These are phyloP conservation scores for Steromphala cineraria DNA, from an alignment of 2,888 invertebrate genomes.

Conservation along the genomic window DNA sequence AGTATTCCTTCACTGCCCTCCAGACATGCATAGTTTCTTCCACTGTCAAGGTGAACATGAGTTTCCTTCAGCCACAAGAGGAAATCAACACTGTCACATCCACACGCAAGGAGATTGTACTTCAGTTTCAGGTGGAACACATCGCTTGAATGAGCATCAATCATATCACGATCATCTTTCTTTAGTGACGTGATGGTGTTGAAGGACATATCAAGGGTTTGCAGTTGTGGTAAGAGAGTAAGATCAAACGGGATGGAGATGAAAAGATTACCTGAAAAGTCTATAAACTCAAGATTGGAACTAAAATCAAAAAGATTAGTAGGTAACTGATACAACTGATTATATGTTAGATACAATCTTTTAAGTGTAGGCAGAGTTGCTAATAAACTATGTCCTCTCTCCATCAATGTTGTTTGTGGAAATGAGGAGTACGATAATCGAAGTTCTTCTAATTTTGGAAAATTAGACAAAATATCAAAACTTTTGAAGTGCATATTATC, in stretches of 20 bases:
- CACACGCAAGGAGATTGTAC: background rate
- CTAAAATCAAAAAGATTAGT: background rate
- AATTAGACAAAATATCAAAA: too few species aligned
- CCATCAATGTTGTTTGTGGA: background rate
- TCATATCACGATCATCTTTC: too few species aligned
- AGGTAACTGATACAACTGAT: background rate
- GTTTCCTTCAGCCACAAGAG: background rate
- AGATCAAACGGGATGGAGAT: background rate
- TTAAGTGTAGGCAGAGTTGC: background rate
- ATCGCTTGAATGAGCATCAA: background rate
- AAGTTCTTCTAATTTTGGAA: background rate
- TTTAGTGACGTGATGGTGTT: too few species aligned
- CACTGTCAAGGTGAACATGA: background rate
- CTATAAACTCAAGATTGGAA: background rate
- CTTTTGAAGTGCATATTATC: background rate
- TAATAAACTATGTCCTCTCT: background rate
- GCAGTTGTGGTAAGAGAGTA: too few species aligned
- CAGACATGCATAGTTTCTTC: background rate
- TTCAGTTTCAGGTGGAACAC: background rate
- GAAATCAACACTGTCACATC: background rate
- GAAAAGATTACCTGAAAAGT: background rate
- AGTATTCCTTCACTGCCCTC: background rate
- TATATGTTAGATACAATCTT: background rate
- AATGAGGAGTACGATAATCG: background rate
- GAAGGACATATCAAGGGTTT: too few species aligned